These are phyloP conservation scores for Polymixis flavicincta DNA, from an alignment of 2,888 invertebrate genomes.

Conservation along the genomic window DNA sequence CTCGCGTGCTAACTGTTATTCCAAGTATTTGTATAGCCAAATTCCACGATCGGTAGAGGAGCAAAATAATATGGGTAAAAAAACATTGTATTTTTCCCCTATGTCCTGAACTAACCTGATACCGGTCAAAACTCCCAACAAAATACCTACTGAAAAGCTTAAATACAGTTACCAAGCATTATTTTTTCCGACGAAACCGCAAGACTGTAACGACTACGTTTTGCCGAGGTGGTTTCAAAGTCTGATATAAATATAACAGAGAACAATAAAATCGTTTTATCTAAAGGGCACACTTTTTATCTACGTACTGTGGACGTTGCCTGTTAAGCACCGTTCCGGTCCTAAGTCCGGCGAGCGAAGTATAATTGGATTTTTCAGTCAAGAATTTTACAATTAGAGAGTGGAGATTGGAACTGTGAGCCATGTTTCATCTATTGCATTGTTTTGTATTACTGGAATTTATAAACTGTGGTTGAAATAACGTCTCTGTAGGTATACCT, in stretches of 20 bases:
- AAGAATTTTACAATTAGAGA: constrained; percentile 44
- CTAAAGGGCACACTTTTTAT: constrained; percentile 32
- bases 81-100: not conserved
- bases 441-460: constrained; percentile 9
- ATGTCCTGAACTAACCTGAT: not conserved
- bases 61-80: not conserved
- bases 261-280: constrained; percentile 26
- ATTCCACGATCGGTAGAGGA: not conserved
- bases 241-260: not conserved
- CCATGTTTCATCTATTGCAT: not conserved
- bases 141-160: not conserved
- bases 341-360: constrained; percentile 16
- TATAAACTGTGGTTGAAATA: not conserved
- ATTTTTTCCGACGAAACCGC: not conserved
- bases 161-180: not conserved
- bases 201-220: not conserved
- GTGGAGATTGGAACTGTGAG: constrained; percentile 18
- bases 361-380: constrained; percentile 49
- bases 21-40: not conserved
- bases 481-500: not conserved
- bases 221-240: constrained; percentile 6
- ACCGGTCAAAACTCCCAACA: not conserved
- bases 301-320: constrained; percentile 5
- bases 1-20: not conserved
- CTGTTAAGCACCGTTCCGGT: constrained; percentile 14